Percentiles rank a stretch among this genome's conserved stretches.
Conservation (phyloP, 2,113 vertebrate genomes). For the Laticauda laticaudata region DNA sequence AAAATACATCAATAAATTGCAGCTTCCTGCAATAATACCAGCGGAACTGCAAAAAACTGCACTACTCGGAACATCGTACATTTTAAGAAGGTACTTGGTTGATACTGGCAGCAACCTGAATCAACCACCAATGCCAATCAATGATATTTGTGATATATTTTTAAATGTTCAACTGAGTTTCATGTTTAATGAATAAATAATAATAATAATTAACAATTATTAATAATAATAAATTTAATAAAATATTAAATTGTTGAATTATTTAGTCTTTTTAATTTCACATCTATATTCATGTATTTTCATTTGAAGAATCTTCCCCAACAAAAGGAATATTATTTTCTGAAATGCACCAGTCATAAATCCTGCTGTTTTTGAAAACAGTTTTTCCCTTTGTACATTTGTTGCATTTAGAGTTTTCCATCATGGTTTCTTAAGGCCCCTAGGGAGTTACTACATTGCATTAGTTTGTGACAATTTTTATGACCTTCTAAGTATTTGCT, state of each 20-base stretch:
- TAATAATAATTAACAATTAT: too few species aligned
- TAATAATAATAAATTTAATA: too few species aligned
- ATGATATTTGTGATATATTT: too few species aligned
- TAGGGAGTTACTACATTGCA: background rate
- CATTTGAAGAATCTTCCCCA: background rate
- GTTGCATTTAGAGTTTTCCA: background rate
- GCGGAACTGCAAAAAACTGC: too few species aligned
- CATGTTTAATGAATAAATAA: too few species aligned
- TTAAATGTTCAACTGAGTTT: too few species aligned
- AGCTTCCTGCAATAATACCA: too few species aligned
- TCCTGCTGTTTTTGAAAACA: background rate
- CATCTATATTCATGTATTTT: background rate
- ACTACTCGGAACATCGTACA: too few species aligned
- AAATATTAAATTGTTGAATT: background rate
- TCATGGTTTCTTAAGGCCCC: background rate
- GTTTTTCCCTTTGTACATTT: background rate
- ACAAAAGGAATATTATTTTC: background rate
- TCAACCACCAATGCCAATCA: too few species aligned
- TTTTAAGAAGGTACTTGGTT: too few species aligned
- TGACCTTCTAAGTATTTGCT: background rate
- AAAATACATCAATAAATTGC: too few species aligned
- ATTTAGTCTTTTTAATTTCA: background rate
- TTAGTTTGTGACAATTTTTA: background rate
- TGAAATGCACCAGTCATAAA: background rate
- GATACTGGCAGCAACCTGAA: too few species aligned